Conservation (phyloP, 2,888 invertebrate genomes). For the Leptinotarsa haldemani region DNA sequence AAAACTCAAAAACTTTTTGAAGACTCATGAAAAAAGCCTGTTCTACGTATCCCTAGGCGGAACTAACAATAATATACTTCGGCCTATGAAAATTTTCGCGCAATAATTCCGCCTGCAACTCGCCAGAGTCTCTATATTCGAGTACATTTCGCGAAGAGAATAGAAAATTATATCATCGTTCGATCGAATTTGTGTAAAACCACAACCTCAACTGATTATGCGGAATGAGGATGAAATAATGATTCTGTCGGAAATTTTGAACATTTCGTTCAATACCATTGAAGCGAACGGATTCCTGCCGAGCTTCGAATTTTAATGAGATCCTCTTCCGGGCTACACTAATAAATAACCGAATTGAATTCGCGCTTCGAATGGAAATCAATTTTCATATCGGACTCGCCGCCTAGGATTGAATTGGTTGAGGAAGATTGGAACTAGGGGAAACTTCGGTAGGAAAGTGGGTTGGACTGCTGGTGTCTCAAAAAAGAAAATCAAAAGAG, state of each 20-base stretch:
- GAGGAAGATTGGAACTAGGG: neutral
- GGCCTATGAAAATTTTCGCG: neutral
- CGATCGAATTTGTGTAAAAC: constrained; percentile 8
- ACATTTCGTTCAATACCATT: constrained; percentile 30
- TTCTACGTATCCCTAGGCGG: too few relatives aligned
- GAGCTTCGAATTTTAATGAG: constrained; percentile 42
- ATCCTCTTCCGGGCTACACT: constrained; percentile 30
- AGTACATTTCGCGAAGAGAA: neutral
- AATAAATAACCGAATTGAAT: constrained; percentile 36
- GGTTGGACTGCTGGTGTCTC: too few relatives aligned
- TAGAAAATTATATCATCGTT: neutral
- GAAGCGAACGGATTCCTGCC: constrained; percentile 32
- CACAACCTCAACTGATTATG: constrained; percentile 8
- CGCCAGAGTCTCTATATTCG: neutral
- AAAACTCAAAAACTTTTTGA: too few relatives aligned
- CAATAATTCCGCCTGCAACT: neutral
- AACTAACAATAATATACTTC: too few relatives aligned
- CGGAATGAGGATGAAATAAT: constrained; percentile 8
- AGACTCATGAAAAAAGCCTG: too few relatives aligned
- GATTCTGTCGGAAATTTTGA: constrained; percentile 16
- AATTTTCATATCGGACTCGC: constrained; percentile 30
- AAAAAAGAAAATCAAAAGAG: too few relatives aligned
- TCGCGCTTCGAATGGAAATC: constrained; percentile 30
- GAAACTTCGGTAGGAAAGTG: neutral
- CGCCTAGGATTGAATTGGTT: neutral